Evolutionary conservation across 2,888 invertebrate species (phyloP), one percentile per base, ranked within the genome.

Genomic region (Drosophila ustulata): DNA sequence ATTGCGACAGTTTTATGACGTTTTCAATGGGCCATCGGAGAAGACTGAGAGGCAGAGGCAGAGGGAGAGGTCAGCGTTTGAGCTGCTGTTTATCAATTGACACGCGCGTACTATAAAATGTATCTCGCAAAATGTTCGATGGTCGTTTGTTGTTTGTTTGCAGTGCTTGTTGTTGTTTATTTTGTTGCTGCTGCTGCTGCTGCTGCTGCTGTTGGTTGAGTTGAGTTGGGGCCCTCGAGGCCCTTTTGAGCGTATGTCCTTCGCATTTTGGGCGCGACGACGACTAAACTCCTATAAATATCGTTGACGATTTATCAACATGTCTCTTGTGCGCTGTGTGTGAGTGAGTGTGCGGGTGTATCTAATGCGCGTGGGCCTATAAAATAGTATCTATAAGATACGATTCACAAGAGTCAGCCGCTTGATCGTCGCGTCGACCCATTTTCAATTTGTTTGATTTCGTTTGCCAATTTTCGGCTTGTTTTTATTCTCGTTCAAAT

Each of bases 211-310:
- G 23, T 57, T 9, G 9, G 32, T 11, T 13, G n/a, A 13, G 34
- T 34, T 37, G 37, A 0, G 30, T 55, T 47, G 8, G 47, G 45
- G 45, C 46, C 58, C 51, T 43, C 47, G 46, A 46, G 59, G 71
- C 59, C 57, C 68, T 58, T 45, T 56, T 30, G 23, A 11, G 56
- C 73, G 69, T 77, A 61, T 69, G 81, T 78, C 78, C 78, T 78
- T 83, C 77, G 68, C 59, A 52, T 70, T 70, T 70, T 70, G 81
- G 72, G 69, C 71, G 82, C 82, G 56, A 47, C 74, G 67, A 41
- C 70, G 73, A 72, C 76, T 79, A 75, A 82, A 82, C 84, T 82
- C 80, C 84, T 80, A 82, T 82, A 84, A 84, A 82, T 82, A 82
- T 76, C 84, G 71, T 70, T 76, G 72, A 70, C 84, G 78, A 82